Evolutionary conservation across 1,140 invertebrate species (phyloP).

Genomic region (Cydia amplana): DNA sequence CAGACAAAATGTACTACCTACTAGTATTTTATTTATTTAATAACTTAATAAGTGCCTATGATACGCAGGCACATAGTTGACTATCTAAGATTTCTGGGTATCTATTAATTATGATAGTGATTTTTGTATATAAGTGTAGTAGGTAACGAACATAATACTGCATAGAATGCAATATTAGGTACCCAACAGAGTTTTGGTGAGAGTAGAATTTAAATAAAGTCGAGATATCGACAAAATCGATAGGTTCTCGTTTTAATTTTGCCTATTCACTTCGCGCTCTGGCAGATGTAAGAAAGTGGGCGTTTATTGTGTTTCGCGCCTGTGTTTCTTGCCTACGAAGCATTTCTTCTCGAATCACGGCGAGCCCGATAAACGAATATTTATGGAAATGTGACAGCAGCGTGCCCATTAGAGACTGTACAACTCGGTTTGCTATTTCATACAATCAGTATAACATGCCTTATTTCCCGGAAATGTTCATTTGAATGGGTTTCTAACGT

Average conservation of each 20-base stretch:
- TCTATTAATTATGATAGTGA: too few relatives aligned
- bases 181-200: too few relatives aligned
- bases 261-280: conserved; percentile 4
- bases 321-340: conserved; percentile 26
- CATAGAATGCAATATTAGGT: too few relatives aligned
- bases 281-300: neutral
- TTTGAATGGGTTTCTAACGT: neutral
- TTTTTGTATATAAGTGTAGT: neutral
- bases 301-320: conserved; percentile 14
- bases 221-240: neutral
- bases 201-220: neutral
- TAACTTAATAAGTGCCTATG: too few relatives aligned
- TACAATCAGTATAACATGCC: conserved; percentile 26
- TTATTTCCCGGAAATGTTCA: conserved; percentile 17
- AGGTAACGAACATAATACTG: too few relatives aligned
- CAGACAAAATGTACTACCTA: too few relatives aligned
- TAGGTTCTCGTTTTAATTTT: neutral
- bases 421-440: conserved; percentile 24
- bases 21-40: too few relatives aligned
- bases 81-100: too few relatives aligned
- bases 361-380: conserved; percentile 28
- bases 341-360: conserved; percentile 24
- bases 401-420: conserved; percentile 16
- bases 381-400: conserved; percentile 32
- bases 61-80: too few relatives aligned